These are phyloP conservation scores for Hydra vulgaris DNA, from an alignment of 30 jellyfish, hydroid and myxozoan genomes.

Conservation along the genomic window DNA sequence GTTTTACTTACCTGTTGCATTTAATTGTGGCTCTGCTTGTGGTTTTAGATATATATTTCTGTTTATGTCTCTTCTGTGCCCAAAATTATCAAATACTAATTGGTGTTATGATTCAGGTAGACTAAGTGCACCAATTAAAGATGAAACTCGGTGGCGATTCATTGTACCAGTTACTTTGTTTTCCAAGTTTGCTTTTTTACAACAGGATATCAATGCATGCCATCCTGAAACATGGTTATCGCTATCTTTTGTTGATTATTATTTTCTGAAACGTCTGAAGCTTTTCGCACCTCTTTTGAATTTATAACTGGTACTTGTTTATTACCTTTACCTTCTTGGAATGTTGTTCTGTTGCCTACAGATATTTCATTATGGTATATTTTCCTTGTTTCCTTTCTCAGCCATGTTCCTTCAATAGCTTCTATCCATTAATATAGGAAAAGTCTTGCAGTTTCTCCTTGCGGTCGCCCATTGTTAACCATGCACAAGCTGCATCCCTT, in stretches of 20 bases:
- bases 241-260: conserved; percentile 9
- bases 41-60: conserved; percentile 5
- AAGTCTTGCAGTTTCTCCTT: conserved; percentile 11
- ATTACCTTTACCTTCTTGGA: conserved; percentile 32
- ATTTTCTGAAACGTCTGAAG: background rate
- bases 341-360: conserved; percentile 22
- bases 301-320: conserved; percentile 18
- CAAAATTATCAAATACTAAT: conserved; percentile 13
- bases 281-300: background rate
- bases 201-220: conserved; percentile 12
- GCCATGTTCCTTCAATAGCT: conserved; percentile 34
- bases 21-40: conserved; percentile 10
- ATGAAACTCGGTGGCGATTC: conserved; percentile 23
- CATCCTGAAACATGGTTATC: conserved; percentile 31
- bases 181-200: conserved; percentile 7
- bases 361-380: background rate
- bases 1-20: background rate
- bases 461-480: conserved; percentile 4
- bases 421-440: conserved; percentile 15
- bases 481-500: conserved; percentile 15
- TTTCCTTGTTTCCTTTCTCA: conserved; percentile 12
- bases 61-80: conserved; percentile 18
- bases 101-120: background rate
- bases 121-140: conserved; percentile 23
- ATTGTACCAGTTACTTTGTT: conserved; percentile 14